Percentiles rank a stretch among this genome's conserved stretches.
phyloP scores from a whole-genome alignment of 2,113 vertebrate genomes.

The Grammomys surdaster region DNA sequence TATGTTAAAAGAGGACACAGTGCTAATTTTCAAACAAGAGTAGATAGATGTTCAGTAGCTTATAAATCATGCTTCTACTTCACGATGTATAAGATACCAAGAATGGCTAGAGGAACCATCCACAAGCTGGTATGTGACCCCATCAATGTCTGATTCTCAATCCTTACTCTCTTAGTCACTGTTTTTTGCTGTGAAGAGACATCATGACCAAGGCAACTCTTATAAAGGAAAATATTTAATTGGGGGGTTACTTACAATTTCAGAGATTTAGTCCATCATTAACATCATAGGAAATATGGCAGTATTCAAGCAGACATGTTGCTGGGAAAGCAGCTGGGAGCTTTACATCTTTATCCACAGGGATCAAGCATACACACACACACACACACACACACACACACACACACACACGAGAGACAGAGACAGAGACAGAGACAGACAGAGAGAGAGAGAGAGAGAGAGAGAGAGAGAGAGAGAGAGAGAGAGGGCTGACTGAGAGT shows the following conservation, averaged over 20 bases:
- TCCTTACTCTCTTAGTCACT: not conserved
- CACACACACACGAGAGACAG: not conserved
- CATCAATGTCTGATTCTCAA: too few relatives aligned
- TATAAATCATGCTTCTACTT: slow-evolving; percentile 13
- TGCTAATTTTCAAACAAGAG: slow-evolving; percentile 56
- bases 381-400: too few relatives aligned
- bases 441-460: not conserved
- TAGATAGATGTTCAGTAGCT: not conserved
- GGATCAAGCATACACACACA: not conserved
- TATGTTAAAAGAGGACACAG: not conserved
- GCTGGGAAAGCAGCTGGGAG: not conserved
- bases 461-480: not conserved
- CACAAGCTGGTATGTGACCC: not conserved
- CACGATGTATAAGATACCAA: not conserved
- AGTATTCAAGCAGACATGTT: not conserved
- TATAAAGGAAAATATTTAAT: not conserved
- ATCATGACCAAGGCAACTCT: not conserved
- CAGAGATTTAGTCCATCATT: not conserved
- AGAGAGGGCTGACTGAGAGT: not conserved
- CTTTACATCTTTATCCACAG: not conserved
- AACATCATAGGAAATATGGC: not conserved
- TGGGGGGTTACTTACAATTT: not conserved
- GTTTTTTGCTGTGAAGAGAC: not conserved
- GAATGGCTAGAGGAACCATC: not conserved
- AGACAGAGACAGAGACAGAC: not conserved